Evolutionary conservation across 2,113 vertebrate species (phyloP).

Genomic region (Falco punctatus): DNA sequence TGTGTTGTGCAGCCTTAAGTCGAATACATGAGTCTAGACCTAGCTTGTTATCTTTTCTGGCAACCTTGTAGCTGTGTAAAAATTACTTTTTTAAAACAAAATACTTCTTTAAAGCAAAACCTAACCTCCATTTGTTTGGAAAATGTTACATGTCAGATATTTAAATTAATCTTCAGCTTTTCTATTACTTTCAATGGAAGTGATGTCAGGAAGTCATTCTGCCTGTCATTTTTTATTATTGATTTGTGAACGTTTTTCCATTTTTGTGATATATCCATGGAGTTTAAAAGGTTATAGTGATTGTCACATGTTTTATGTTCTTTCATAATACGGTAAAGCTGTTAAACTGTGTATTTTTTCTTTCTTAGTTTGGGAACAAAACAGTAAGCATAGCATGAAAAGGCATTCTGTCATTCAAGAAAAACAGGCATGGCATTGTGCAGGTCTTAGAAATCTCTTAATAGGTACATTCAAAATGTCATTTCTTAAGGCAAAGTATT

Average conservation of each 20-base stretch:
- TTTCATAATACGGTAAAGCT: not conserved
- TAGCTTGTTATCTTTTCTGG: not conserved
- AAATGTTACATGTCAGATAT: not conserved
- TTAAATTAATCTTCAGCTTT: not conserved
- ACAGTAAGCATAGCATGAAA: not conserved
- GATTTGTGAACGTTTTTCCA: not conserved
- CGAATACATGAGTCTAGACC: not conserved
- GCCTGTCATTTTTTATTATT: not conserved
- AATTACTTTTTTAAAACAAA: not conserved
- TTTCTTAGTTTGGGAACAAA: not conserved
- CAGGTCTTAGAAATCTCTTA: not conserved
- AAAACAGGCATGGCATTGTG: not conserved
- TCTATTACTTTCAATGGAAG: not conserved
- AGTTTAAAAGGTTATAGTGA: not conserved
- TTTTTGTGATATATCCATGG: not conserved
- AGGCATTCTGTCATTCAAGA: not conserved
- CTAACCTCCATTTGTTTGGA: not conserved
- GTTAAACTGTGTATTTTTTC: not conserved
- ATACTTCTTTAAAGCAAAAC: not conserved
- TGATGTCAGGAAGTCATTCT: not conserved
- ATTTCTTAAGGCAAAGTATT: slow-evolving; percentile 6
- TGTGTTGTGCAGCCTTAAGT: not conserved
- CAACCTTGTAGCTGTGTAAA: not conserved
- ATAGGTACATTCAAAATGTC: not conserved
- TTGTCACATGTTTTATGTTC: not conserved